These are phyloP conservation scores for Tipula unca DNA, from an alignment of 2,888 invertebrate species.

Conservation along the genomic window DNA sequence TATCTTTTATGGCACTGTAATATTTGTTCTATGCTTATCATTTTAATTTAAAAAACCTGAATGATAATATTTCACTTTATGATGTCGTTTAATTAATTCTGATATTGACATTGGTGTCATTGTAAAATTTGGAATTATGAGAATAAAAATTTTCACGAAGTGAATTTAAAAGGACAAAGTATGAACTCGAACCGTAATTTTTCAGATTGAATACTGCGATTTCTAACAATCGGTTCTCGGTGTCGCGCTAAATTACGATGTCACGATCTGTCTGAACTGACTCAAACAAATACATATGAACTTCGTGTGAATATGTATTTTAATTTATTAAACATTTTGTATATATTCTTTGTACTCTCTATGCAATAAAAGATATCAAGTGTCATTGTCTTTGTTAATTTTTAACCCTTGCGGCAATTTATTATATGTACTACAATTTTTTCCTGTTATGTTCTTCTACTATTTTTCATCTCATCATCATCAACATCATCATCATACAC, in stretches of 20 bases:
- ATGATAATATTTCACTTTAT: too few species aligned
- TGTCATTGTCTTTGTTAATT: conserved; percentile 20
- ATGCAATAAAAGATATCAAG: conserved; percentile 8
- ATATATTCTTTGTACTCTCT: neutral
- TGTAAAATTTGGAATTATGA: too few species aligned
- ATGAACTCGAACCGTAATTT: too few species aligned
- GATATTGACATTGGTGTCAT: too few species aligned
- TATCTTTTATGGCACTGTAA: too few species aligned
- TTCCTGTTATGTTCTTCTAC: neutral
- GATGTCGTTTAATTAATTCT: too few species aligned
- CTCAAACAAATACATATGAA: neutral
- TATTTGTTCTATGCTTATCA: too few species aligned
- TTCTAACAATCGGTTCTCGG: too few species aligned
- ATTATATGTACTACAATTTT: conserved; percentile 1
- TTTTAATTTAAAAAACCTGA: too few species aligned
- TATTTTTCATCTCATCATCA: neutral
- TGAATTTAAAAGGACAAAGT: too few species aligned
- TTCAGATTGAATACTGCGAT: too few species aligned
- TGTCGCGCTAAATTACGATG: neutral
- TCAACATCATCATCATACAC: neutral
- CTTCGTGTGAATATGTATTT: neutral
- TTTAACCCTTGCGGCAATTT: conserved; percentile 19
- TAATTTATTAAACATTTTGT: neutral
- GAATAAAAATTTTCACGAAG: too few species aligned
- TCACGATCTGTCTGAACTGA: neutral